A percentile compares a stretch with the other conserved stretches of the same genome.
Evolutionary conservation across 2,113 vertebrate species (phyloP).

Genomic region (Mastomys coucha): DNA sequence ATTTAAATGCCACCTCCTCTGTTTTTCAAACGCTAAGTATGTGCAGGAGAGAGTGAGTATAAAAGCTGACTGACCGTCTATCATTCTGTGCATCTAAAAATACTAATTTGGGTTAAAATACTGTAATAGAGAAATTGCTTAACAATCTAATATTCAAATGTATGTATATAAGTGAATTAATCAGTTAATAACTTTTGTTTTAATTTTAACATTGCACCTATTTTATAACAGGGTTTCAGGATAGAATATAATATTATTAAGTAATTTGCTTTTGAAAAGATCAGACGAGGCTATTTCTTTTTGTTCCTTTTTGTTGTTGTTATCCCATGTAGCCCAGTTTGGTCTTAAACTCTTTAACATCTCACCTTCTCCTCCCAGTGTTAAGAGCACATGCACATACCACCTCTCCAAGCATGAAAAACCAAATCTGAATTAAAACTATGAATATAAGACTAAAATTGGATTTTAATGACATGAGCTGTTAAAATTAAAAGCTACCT

Average conservation of each 20-base stretch:
- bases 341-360: neutral
- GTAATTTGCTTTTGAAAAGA: conserved; percentile 9
- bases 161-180: conserved; percentile 33
- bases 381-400: neutral
- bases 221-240: conserved; percentile 45
- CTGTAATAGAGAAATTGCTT: conserved; percentile 51
- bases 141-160: conserved; percentile 53
- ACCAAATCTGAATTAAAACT: conserved; percentile 22
- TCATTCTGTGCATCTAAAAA: conserved; percentile 66
- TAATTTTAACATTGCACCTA: conserved; percentile 39
- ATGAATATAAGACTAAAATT: conserved; percentile 30
- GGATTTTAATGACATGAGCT: conserved; percentile 48
- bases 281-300: conserved; percentile 18
- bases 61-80: conserved; percentile 77
- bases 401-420: neutral
- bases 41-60: conserved; percentile 65
- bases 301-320: neutral
- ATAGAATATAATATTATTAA: conserved; percentile 23
- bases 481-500: conserved; percentile 29
- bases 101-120: conserved; percentile 67
- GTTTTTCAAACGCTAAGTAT: conserved; percentile 74
- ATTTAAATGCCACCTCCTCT: conserved; percentile 77
- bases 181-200: conserved; percentile 59
- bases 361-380: neutral
- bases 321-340: neutral